A percentile compares a stretch with the other conserved stretches of the same genome.
These are phyloP conservation scores for Phainopepla nitens DNA, from an alignment of 2,113 vertebrate species.

Conservation along the genomic window DNA sequence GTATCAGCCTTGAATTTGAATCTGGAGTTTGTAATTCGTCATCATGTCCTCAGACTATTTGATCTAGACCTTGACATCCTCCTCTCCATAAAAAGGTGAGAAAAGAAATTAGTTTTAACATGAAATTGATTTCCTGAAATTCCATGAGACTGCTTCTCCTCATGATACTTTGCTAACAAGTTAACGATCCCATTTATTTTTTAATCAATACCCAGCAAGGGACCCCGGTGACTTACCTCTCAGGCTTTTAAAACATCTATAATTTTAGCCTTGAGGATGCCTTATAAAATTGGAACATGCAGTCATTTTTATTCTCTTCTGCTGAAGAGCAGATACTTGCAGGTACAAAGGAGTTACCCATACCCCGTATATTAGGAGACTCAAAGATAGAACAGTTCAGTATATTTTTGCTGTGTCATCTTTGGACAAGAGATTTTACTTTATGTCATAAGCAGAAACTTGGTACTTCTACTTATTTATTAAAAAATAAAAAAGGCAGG, in stretches of 20 bases:
- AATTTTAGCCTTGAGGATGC: background rate
- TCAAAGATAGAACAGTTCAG: background rate
- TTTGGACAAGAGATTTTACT: background rate
- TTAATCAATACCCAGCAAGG: slow-evolving; percentile 26
- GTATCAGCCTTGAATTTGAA: background rate
- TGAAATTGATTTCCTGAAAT: slow-evolving; percentile 30
- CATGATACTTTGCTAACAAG: slow-evolving; percentile 18
- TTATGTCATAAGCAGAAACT: background rate
- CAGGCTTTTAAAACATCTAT: background rate
- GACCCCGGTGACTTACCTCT: background rate
- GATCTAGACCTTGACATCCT: background rate
- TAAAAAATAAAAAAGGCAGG: background rate
- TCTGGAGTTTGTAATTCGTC: background rate
- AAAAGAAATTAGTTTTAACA: slow-evolving; percentile 20
- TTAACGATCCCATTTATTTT: slow-evolving; percentile 26
- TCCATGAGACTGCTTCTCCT: background rate
- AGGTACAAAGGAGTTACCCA: background rate
- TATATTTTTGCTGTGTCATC: background rate
- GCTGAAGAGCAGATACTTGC: background rate
- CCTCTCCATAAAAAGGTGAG: background rate
- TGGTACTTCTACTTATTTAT: background rate
- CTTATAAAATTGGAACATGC: background rate
- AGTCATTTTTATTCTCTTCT: background rate
- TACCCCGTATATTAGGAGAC: background rate
- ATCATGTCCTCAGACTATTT: background rate